Conservation (phyloP, 1,140 invertebrate genomes). For the Temnothorax nylanderi region DNA sequence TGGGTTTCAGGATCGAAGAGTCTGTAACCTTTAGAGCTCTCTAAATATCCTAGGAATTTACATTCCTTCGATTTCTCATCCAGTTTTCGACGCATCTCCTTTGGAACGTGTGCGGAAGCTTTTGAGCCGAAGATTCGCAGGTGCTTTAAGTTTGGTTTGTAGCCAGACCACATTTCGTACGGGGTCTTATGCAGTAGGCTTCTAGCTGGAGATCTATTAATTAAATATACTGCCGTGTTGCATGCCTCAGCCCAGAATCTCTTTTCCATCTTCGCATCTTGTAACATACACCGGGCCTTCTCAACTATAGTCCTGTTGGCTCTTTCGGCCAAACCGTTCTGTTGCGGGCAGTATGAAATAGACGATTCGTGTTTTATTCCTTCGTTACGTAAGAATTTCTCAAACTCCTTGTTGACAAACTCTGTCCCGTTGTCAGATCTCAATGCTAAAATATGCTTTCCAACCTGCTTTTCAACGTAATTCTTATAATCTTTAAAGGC, state of each 20-base stretch:
- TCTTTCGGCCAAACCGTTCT: constrained; percentile 31
- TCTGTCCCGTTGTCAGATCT: constrained; percentile 59
- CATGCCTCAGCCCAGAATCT: not conserved
- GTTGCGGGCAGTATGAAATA: not conserved
- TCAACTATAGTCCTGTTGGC: not conserved
- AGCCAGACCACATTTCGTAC: not conserved
- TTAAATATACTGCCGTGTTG: not conserved
- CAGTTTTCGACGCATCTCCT: not conserved
- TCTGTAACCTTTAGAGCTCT: not conserved
- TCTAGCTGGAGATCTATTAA: not conserved
- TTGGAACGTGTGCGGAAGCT: not conserved
- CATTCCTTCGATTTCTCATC: not conserved
- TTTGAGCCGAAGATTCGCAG: not conserved
- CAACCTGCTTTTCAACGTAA: not conserved
- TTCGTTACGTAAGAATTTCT: constrained; percentile 54
- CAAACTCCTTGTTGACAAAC: constrained; percentile 73
- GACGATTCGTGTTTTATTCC: constrained; percentile 59
- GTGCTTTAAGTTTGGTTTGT: not conserved
- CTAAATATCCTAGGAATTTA: not conserved
- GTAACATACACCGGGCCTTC: not conserved
- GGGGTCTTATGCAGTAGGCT: not conserved
- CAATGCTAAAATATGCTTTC: not conserved
- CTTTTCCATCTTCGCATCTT: not conserved
- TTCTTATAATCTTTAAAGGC: not conserved
- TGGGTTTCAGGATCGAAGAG: not conserved